A percentile compares a stretch with the other conserved stretches of the same genome.
phyloP scores from a whole-genome alignment of 2,888 invertebrate species.

The Ichneumoninae sp. region DNA sequence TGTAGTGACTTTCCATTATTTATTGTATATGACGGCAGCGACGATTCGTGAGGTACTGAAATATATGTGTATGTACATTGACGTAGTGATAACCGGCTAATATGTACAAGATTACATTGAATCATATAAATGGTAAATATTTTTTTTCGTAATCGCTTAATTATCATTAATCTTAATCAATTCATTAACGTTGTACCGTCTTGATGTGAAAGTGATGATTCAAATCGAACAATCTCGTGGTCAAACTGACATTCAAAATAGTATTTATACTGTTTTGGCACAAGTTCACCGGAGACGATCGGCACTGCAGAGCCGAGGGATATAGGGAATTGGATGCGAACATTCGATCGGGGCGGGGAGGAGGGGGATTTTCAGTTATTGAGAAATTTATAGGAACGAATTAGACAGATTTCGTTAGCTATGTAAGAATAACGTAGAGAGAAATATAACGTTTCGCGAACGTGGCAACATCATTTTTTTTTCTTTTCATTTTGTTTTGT shows the following conservation, averaged over 20 bases:
- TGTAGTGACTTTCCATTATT: constrained; percentile 70
- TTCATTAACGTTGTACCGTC: constrained; percentile 70
- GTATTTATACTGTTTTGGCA: constrained; percentile 68
- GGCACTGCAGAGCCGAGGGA: constrained; percentile 18
- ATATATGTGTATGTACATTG: constrained; percentile 82
- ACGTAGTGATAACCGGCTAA: constrained; percentile 80
- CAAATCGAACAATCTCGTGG: constrained; percentile 66
- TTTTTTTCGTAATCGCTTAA: constrained; percentile 62
- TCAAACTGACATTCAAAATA: constrained; percentile 67
- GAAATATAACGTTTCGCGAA: constrained; percentile 32
- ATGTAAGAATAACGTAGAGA: constrained; percentile 35
- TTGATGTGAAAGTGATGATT: constrained; percentile 55
- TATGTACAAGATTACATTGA: constrained; percentile 83
- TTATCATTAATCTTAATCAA: constrained; percentile 71
- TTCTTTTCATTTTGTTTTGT: background rate
- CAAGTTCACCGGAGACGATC: constrained; percentile 66
- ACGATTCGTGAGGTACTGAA: constrained; percentile 82
- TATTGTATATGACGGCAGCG: constrained; percentile 79
- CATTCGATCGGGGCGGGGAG: constrained; percentile 39
- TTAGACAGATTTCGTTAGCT: constrained; percentile 46
- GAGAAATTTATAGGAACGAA: constrained; percentile 37
- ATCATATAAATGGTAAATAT: constrained; percentile 78
- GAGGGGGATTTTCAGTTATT: constrained; percentile 2
- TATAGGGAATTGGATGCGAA: constrained; percentile 12
- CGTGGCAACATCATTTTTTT: constrained; percentile 32